Percentiles rank a stretch among this genome's conserved stretches.
Conservation (phyloP, 92 coral and sea anemone genomes). For the Epizoanthus stellaris region DNA sequence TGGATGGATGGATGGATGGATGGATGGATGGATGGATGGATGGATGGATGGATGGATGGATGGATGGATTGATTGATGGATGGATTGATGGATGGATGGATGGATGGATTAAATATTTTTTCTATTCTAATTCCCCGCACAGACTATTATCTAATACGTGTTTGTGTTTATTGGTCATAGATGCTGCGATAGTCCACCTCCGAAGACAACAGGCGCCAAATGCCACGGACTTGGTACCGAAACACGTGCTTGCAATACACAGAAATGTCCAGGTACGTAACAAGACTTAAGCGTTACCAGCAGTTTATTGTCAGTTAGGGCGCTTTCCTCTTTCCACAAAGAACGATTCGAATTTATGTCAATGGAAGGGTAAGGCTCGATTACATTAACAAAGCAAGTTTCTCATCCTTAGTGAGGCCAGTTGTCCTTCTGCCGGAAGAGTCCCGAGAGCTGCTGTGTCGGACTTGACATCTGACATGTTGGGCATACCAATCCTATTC, state of each 20-base stretch:
- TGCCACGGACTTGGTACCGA: constrained; percentile 23
- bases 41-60: not conserved
- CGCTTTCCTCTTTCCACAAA: too few relatives aligned
- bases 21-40: not conserved
- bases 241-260: constrained; percentile 43
- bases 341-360: too few relatives aligned
- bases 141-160: not conserved
- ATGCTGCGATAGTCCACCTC: constrained; percentile 34
- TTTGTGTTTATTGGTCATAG: not conserved
- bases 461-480: too few relatives aligned
- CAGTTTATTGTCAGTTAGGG: not conserved
- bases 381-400: too few relatives aligned
- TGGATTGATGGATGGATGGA: not conserved
- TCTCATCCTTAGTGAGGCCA: too few relatives aligned
- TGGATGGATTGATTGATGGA: not conserved
- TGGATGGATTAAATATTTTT: not conserved
- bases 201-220: constrained; percentile 16
- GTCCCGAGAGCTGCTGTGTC: too few relatives aligned
- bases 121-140: not conserved
- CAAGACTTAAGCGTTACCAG: not conserved
- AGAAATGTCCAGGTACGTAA: constrained; percentile 37
- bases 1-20: not conserved
- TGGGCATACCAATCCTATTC: too few relatives aligned
- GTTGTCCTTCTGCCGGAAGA: too few relatives aligned
- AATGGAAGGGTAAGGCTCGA: too few relatives aligned